phyloP scores from a whole-genome alignment of 2,113 vertebrate genomes.

The Conger conger region DNA sequence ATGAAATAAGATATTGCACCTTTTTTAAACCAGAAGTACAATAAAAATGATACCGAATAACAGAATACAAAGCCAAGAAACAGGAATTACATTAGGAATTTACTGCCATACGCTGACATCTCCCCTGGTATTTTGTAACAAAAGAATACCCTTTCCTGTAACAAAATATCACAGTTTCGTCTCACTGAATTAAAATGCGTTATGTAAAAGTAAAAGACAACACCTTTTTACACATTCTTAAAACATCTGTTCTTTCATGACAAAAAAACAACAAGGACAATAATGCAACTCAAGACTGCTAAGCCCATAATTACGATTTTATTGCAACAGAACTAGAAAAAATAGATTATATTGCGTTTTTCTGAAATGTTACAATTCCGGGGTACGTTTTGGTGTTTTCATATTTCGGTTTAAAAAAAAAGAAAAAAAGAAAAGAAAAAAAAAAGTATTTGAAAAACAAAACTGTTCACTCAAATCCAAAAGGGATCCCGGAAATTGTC shows the following conservation, averaged over 20 bases:
- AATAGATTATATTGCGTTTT: constrained; percentile 77
- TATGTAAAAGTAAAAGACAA: constrained; percentile 65
- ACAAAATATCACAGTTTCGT: constrained; percentile 81
- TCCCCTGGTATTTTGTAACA: constrained; percentile 66
- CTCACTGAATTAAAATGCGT: constrained; percentile 71
- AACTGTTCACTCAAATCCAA: constrained; percentile 68
- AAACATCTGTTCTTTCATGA: constrained; percentile 66
- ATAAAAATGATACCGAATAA: constrained; percentile 78
- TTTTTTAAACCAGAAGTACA: constrained; percentile 75
- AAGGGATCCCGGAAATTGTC: constrained; percentile 75
- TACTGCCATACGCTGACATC: constrained; percentile 62
- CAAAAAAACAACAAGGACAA: constrained; percentile 52
- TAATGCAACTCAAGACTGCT: constrained; percentile 89
- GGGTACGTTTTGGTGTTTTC: constrained; percentile 76
- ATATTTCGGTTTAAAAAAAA: constrained; percentile 72
- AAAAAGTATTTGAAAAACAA: constrained; percentile 49
- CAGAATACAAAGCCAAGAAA: constrained; percentile 71
- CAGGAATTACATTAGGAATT: constrained; percentile 75
- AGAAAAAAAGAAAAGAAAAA: constrained; percentile 70
- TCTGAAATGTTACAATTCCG: constrained; percentile 87
- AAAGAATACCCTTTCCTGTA: constrained; percentile 69
- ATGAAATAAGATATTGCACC: constrained; percentile 83
- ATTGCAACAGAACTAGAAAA: constrained; percentile 85
- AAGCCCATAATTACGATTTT: constrained; percentile 81
- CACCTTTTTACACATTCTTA: constrained; percentile 63